Percentiles rank a stretch among this genome's conserved stretches.
Evolutionary conservation across 2,888 invertebrate species (phyloP).

Genomic region (Malachius bipustulatus): DNA sequence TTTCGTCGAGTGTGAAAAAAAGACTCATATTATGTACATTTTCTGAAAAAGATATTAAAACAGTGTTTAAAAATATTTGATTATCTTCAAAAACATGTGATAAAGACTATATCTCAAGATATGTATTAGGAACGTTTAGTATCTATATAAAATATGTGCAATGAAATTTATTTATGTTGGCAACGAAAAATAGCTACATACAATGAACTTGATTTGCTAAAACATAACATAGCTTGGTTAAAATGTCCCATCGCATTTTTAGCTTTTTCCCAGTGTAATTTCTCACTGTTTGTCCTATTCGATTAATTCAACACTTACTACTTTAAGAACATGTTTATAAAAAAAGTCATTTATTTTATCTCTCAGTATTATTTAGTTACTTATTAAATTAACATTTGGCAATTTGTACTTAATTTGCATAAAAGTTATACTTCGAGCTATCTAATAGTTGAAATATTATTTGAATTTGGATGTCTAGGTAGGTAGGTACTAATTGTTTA

Average conservation of each 20-base stretch:
- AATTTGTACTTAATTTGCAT: too few species aligned
- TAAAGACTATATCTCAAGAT: conserved; percentile 33
- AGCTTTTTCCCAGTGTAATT: conserved; percentile 3
- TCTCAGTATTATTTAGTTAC: too few species aligned
- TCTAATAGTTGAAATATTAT: too few species aligned
- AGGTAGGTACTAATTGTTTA: too few species aligned
- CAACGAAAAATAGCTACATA: conserved; percentile 33
- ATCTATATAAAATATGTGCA: conserved; percentile 31
- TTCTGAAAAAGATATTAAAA: conserved; percentile 20
- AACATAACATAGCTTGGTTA: conserved; percentile 21
- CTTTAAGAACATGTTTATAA: too few species aligned
- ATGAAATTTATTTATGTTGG: conserved; percentile 31
- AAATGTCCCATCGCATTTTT: not conserved
- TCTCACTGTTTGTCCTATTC: too few species aligned
- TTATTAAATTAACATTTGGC: too few species aligned
- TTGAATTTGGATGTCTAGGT: too few species aligned
- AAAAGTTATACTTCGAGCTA: too few species aligned
- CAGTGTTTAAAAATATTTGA: conserved; percentile 23
- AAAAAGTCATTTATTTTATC: too few species aligned
- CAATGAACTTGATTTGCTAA: conserved; percentile 29
- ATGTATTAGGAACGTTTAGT: conserved; percentile 26
- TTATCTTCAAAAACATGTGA: conserved; percentile 30
- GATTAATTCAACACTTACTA: too few species aligned
- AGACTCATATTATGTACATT: conserved; percentile 20
- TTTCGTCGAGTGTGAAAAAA: too few species aligned